Percentiles rank a stretch among this genome's conserved stretches.
Conservation (phyloP, 2,113 vertebrate genomes). For the Sturnira hondurensis region DNA sequence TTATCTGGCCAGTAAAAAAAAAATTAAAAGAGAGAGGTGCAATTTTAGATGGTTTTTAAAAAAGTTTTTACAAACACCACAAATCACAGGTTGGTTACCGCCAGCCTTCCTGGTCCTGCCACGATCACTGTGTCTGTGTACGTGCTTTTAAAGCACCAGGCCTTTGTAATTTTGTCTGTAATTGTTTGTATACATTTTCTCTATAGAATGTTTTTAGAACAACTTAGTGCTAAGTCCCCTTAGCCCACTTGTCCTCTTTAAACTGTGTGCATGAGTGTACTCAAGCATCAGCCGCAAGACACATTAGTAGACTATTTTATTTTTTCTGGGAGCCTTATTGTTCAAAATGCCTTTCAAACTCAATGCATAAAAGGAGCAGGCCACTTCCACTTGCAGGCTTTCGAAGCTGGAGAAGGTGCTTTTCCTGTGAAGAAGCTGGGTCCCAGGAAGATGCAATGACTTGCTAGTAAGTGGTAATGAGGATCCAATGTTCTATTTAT, state of each 20-base stretch:
- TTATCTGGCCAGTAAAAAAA: slow-evolving; percentile 61
- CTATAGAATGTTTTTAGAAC: slow-evolving; percentile 56
- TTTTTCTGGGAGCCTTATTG: not conserved
- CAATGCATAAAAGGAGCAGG: not conserved
- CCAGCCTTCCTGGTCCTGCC: slow-evolving; percentile 75
- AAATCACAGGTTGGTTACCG: slow-evolving; percentile 80
- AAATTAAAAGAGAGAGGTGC: slow-evolving; percentile 77
- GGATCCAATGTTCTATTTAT: not conserved
- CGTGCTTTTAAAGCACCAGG: slow-evolving; percentile 57
- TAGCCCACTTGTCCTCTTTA: not conserved
- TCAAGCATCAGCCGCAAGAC: not conserved
- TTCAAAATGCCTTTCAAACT: slow-evolving; percentile 6
- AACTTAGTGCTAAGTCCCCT: slow-evolving; percentile 29
- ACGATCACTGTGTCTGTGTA: slow-evolving; percentile 59
- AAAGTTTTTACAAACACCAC: slow-evolving; percentile 75
- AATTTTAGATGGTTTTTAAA: slow-evolving; percentile 64
- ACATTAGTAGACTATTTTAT: not conserved
- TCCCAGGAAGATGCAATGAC: not conserved
- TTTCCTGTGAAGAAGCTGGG: not conserved
- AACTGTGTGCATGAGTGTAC: not conserved
- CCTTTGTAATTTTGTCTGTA: slow-evolving; percentile 61
- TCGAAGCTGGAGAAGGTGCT: not conserved
- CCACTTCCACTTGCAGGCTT: not conserved
- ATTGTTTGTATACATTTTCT: slow-evolving; percentile 53
- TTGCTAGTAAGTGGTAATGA: not conserved